These are phyloP conservation scores for Pseudoatta argentina DNA, from an alignment of 1,140 invertebrate genomes.

Conservation along the genomic window DNA sequence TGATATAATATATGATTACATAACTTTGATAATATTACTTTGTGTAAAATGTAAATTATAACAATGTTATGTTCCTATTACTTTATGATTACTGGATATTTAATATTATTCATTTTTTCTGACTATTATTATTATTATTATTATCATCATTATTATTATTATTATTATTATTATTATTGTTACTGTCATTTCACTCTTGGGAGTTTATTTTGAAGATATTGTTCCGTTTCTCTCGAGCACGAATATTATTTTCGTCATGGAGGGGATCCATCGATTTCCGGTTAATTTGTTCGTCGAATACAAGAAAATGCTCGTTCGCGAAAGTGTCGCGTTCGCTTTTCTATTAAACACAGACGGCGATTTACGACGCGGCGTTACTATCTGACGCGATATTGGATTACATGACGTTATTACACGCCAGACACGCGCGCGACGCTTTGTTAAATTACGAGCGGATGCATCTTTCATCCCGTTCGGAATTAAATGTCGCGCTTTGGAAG, in stretches of 20 bases:
- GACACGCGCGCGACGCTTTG: conserved; percentile 59
- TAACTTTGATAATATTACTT: no score
- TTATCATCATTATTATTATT: not conserved
- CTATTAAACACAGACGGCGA: conserved; percentile 57
- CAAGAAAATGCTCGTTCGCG: conserved; percentile 16
- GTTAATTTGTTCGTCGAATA: conserved; percentile 48
- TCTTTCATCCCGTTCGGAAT: conserved; percentile 57
- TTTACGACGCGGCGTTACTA: conserved; percentile 57
- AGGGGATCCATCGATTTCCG: conserved; percentile 21
- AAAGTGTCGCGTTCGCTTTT: conserved; percentile 42
- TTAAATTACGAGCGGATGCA: conserved; percentile 58
- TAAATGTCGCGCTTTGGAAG: conserved; percentile 55
- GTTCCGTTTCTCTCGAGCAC: not conserved
- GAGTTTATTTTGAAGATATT: not conserved
- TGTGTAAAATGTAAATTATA: no score
- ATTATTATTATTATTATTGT: not conserved
- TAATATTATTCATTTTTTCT: conserved; percentile 10
- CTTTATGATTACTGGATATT: not conserved
- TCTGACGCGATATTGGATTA: conserved; percentile 62
- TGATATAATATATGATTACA: no score
- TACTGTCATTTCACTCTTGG: not conserved
- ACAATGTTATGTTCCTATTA: no score
- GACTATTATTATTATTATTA: not conserved
- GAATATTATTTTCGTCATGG: conserved; percentile 1
- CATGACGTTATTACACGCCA: conserved; percentile 62